These are phyloP conservation scores for Troglohyphantes excavatus DNA, from an alignment of 2,888 invertebrate genomes.

Conservation along the genomic window DNA sequence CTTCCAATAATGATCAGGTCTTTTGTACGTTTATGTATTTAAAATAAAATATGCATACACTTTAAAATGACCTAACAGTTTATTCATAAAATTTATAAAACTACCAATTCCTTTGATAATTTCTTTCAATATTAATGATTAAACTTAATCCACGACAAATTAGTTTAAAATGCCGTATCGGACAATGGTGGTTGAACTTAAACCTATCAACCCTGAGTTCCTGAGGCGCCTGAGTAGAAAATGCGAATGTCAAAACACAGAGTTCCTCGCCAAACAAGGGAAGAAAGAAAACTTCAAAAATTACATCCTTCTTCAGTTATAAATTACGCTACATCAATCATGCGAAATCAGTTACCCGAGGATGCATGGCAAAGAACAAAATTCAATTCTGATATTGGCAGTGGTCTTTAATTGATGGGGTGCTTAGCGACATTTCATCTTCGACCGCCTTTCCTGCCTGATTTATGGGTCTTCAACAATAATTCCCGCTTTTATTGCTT, in stretches of 20 bases:
- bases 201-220: no score
- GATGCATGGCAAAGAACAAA: constrained; percentile 36
- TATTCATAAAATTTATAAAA: no score
- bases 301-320: constrained; percentile 21
- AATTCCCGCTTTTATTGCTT: constrained; percentile 58
- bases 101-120: no score
- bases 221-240: no score
- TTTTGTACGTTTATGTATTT: no score
- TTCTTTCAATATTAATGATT: no score
- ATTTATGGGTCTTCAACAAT: constrained; percentile 65
- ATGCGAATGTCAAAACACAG: constrained; percentile 20
- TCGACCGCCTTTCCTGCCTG: constrained; percentile 50
- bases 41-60: no score
- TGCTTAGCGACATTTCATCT: constrained; percentile 66
- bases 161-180: no score
- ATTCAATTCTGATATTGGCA: constrained; percentile 67
- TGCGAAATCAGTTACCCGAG: constrained; percentile 41
- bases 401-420: constrained; percentile 67
- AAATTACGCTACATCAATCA: constrained; percentile 63
- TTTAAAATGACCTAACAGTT: no score
- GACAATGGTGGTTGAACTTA: no score
- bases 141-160: no score
- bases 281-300: constrained; percentile 44
- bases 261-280: neutral
- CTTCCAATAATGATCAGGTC: no score